These are phyloP conservation scores for Corythornis cristatus DNA, from an alignment of 2,113 vertebrate genomes.

Conservation along the genomic window DNA sequence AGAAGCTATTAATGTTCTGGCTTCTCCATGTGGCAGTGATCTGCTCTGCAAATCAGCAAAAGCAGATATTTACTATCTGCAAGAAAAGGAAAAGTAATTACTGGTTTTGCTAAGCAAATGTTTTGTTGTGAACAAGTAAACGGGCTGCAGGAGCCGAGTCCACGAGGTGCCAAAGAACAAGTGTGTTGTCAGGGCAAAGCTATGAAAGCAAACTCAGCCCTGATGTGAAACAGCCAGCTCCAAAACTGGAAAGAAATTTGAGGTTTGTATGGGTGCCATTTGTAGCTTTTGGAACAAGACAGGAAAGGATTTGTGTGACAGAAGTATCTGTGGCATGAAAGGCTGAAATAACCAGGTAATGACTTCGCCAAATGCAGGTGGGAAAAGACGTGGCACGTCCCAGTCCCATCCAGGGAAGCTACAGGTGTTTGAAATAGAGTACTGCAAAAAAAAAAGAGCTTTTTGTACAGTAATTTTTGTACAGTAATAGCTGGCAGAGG, in stretches of 20 bases:
- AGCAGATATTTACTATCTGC: background rate
- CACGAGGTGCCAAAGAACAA: background rate
- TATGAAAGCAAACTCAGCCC: background rate
- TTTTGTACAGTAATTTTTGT: background rate
- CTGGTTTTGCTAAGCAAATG: background rate
- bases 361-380: background rate
- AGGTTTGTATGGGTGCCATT: background rate
- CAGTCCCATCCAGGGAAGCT: background rate
- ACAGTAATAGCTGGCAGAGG: background rate
- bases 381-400: background rate
- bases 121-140: slow-evolving; percentile 4
- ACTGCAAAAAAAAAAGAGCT: background rate
- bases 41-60: slow-evolving; percentile 5
- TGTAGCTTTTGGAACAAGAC: background rate
- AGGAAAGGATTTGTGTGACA: background rate
- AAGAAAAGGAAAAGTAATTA: background rate
- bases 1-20: slow-evolving; percentile 21
- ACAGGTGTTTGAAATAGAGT: background rate
- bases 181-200: background rate
- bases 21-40: background rate
- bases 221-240: background rate
- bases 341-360: background rate
- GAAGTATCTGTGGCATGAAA: background rate
- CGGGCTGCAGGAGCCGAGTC: background rate
- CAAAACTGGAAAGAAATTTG: slow-evolving; percentile 10